These are phyloP conservation scores for Mionectes macconnelli DNA, from an alignment of 2,113 vertebrate genomes.

Conservation along the genomic window DNA sequence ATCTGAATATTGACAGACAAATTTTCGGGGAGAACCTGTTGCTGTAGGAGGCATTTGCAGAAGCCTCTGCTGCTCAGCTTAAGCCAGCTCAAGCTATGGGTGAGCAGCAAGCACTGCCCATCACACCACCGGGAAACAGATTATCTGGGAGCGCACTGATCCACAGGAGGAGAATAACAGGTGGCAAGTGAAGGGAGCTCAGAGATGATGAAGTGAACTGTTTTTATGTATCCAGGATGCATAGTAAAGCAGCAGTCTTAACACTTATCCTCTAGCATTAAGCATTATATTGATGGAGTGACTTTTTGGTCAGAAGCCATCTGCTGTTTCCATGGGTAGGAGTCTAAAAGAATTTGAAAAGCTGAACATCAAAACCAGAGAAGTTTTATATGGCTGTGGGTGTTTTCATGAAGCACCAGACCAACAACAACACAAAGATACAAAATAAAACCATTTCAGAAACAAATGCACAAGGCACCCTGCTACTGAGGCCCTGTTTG, in stretches of 20 bases:
- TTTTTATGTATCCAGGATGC: constrained; percentile 10
- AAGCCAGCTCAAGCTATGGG: not conserved
- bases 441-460: not conserved
- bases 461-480: not conserved
- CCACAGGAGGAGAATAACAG: constrained; percentile 26
- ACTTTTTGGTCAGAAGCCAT: constrained; percentile 60
- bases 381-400: not conserved
- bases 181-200: constrained; percentile 46
- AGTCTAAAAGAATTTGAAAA: constrained; percentile 45
- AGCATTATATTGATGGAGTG: constrained; percentile 39
- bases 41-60: not conserved
- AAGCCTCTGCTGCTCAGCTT: not conserved
- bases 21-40: not conserved
- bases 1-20: not conserved
- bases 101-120: not conserved
- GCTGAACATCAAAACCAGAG: not conserved
- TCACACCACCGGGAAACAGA: not conserved
- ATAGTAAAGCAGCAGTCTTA: constrained; percentile 8
- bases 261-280: constrained; percentile 21
- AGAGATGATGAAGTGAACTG: constrained; percentile 33
- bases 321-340: not conserved
- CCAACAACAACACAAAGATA: not conserved
- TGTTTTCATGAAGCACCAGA: not conserved
- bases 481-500: not conserved
- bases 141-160: not conserved